Evolutionary conservation across 2,888 invertebrate species (phyloP).

Genomic region (Hololepta plana): DNA sequence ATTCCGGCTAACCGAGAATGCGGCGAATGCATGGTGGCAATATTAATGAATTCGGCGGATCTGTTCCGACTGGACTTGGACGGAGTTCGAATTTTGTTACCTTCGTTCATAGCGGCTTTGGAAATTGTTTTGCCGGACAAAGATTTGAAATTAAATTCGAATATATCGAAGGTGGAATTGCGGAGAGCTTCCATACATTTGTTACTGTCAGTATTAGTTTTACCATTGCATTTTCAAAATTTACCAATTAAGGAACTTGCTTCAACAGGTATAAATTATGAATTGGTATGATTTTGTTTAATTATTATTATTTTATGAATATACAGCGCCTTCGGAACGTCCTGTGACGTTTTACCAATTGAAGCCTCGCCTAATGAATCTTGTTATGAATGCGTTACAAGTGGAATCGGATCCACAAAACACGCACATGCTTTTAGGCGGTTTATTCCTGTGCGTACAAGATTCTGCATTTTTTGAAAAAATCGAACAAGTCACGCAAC

Average conservation of each 20-base stretch:
- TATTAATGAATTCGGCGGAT: constrained; percentile 71
- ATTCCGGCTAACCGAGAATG: constrained; percentile 32
- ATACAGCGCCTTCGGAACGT: constrained; percentile 10
- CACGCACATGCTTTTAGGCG: constrained; percentile 73
- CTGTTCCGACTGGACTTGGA: constrained; percentile 81
- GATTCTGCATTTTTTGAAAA: constrained; percentile 64
- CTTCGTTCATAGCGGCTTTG: constrained; percentile 74
- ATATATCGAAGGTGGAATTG: constrained; percentile 57
- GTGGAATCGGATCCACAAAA: constrained; percentile 73
- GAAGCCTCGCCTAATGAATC: constrained; percentile 58
- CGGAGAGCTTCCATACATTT: constrained; percentile 84
- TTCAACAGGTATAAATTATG: constrained; percentile 26
- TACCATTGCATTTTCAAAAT: constrained; percentile 83
- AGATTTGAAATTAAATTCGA: constrained; percentile 57
- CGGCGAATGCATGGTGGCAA: constrained; percentile 69
- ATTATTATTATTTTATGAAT: constrained; percentile 1
- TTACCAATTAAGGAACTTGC: constrained; percentile 53
- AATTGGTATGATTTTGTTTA: too few species aligned
- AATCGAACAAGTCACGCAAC: constrained; percentile 39
- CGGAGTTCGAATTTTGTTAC: constrained; percentile 81
- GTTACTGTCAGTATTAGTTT: constrained; percentile 73
- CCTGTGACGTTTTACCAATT: constrained; percentile 43
- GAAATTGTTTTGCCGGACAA: constrained; percentile 82
- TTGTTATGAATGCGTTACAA: constrained; percentile 66
- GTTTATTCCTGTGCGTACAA: constrained; percentile 57